Percentiles rank a stretch among this genome's conserved stretches.
These are phyloP conservation scores for Pan troglodytes DNA, from an alignment of 2,113 vertebrate species.

Conservation along the genomic window DNA sequence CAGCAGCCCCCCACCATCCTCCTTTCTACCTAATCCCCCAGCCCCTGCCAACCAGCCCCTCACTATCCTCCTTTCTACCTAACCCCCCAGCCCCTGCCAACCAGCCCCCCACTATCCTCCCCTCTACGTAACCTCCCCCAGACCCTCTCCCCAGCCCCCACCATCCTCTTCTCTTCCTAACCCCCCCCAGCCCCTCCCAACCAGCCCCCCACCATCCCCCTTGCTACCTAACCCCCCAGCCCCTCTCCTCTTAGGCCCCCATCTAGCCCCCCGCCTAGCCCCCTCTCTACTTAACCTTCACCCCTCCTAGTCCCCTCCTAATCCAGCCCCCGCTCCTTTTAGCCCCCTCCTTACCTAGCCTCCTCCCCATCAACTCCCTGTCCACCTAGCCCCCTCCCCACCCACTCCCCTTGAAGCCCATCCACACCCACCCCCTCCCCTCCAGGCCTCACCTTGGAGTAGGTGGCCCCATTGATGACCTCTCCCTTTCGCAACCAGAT, in stretches of 20 bases:
- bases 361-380: background rate
- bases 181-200: no score
- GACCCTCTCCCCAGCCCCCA: constrained; percentile 70
- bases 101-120: background rate
- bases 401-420: background rate
- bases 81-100: background rate
- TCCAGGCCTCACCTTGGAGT: constrained; percentile 92
- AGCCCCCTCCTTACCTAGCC: no score
- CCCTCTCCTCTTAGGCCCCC: no score
- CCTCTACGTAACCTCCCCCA: rapidly evolving
- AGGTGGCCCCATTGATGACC: constrained; percentile 96
- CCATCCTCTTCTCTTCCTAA: constrained; percentile 68
- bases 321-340: no score
- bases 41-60: background rate
- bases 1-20: rapidly evolving
- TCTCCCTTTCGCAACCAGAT: constrained; percentile 95
- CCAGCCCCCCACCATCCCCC: no score
- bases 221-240: no score
- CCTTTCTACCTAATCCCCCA: no score
- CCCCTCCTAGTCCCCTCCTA: no score
- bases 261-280: no score
- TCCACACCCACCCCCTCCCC: no score
- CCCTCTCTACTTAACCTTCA: no score
- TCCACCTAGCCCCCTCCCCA: background rate
- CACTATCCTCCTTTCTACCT: rapidly evolving